Evolutionary conservation across 2,797 vertebrate genomes (phyloP), one percentile per base, ranked within the genome.

Genomic region (Phylloscopus collybita): DNA sequence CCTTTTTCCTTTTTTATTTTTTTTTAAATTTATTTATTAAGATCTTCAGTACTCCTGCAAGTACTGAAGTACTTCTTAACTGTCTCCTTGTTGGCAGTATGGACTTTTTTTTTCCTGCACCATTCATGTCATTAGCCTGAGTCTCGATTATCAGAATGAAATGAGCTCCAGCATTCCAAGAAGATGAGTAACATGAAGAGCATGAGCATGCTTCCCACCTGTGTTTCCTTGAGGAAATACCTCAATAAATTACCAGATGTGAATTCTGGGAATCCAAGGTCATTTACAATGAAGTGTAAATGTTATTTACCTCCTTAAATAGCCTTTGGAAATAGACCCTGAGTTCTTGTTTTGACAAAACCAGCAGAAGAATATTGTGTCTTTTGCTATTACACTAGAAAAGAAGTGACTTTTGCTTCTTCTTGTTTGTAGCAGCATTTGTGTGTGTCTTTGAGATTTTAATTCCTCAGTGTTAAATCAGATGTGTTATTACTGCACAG

Each of bases 381-480:
- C 42, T 74, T 85, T 34, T 71, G 45, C 61, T 87, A 17, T 49
- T 56, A 23, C 9, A 10, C 69, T 80, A n/a, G 9, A 44, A 72
- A 89, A 83, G 14, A 51, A 1, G 1, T 30, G 17, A 67, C 14
- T 53, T 79, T 54, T 1, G 19, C 67, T 32, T 75, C 72, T 88
- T 42, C 51, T 72, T 20, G 11, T 88, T 96, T 60, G 18, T 56
- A 84, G 54, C 56, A 88, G 15, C 9, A 60, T 81, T 83, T 90
- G 6, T 85, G 49, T 38, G 11, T 72, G 57, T 81, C 74, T 92
- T 83, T 65, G 71, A 82, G 91, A 87, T 90, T 92, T 86, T 88
- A 75, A 85, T 79, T 93, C 71, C 34, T 84, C 20, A 8, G 38
- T 66, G 59, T 84, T 81, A 80, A 91, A 84, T 97, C 71, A 71